phyloP scores from a whole-genome alignment of 92 coral and sea anemone species.

The Palythoa grandiflora region DNA sequence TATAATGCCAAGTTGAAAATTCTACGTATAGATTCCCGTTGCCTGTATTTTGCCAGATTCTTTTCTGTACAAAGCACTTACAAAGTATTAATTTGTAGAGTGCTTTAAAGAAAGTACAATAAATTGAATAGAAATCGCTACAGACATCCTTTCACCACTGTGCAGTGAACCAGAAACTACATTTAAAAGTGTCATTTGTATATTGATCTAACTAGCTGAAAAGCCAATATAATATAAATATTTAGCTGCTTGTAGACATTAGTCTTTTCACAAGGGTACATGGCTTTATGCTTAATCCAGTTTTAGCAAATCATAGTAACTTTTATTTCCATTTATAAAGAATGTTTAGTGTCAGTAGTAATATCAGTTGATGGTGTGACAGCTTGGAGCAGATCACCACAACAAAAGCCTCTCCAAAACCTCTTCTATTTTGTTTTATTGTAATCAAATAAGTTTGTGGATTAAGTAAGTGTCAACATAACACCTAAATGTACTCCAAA shows the following conservation, averaged over 20 bases:
- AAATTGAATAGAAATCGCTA: neutral
- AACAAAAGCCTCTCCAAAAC: slow-evolving; percentile 1
- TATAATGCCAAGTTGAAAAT: neutral
- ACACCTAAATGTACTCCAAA: neutral
- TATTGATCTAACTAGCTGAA: neutral
- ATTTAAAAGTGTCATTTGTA: slow-evolving; percentile 29
- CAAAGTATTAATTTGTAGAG: neutral
- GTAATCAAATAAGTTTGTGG: neutral
- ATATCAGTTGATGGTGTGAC: slow-evolving; percentile 28
- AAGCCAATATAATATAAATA: slow-evolving; percentile 25
- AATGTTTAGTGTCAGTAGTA: neutral
- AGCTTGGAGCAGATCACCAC: neutral
- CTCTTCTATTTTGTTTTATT: slow-evolving; percentile 12
- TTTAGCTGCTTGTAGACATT: neutral
- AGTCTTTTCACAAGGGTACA: neutral
- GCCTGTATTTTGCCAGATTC: neutral
- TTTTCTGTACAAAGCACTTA: neutral
- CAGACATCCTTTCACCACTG: slow-evolving; percentile 19
- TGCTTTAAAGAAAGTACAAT: neutral
- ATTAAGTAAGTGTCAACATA: neutral
- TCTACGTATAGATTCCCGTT: neutral
- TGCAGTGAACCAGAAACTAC: slow-evolving; percentile 37
- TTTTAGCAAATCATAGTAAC: neutral
- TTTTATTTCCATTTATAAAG: neutral
- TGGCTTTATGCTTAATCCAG: neutral